Base-by-base conservation (phyloP, 2,113 vertebrate species). In the Saccopteryx leptura region DNA sequence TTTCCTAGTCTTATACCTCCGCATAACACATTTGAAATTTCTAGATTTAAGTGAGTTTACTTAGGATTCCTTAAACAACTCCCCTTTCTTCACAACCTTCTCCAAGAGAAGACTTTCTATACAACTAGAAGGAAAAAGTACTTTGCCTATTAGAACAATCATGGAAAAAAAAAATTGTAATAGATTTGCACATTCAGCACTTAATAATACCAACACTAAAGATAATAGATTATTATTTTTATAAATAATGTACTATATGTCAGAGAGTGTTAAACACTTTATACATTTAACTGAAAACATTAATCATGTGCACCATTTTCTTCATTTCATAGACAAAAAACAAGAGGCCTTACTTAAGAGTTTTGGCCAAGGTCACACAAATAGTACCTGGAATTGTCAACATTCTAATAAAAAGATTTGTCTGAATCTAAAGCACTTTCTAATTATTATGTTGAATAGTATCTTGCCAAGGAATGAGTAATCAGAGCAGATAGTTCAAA, bases 161-260 rank as follows among this genome's bases (percentile, higher is more conserved):
- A 13, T 72, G 21, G 78, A 24, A 92, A 76, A 60, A 65, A 28
- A 19, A 26, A 21, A 15, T 17, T 76, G 4, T 12, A 33, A 48
- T 33, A 61, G 2, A 46, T 71, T 52, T 86, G 54, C 75, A 76
- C 11, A 54, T 61, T 90, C 33, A 68, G 3, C 4, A 68, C 11
- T 89, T 82, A 85, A 24, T 74, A 92, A 71, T 82, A 91, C 17
- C 6, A 90, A 72, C 13, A 81, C 74, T 68, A 63, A 78, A 80
- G 4, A 52, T 21, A 83, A 19, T 66, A n/a, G 75, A 75, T 60
- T 83, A 19, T 7, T 48, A 24, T 48, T 86, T 83, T 21, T 76
- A 56, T 92, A n/a, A 66, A 71, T 50, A 21, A 6, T 72, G 9
- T 26, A 60, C 10, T 71, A 19, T n/a, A 8, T 56, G 11, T 56